Evolutionary conservation across 2,113 vertebrate genomes (phyloP).

Genomic region (Heterotilapia buettikoferi): DNA sequence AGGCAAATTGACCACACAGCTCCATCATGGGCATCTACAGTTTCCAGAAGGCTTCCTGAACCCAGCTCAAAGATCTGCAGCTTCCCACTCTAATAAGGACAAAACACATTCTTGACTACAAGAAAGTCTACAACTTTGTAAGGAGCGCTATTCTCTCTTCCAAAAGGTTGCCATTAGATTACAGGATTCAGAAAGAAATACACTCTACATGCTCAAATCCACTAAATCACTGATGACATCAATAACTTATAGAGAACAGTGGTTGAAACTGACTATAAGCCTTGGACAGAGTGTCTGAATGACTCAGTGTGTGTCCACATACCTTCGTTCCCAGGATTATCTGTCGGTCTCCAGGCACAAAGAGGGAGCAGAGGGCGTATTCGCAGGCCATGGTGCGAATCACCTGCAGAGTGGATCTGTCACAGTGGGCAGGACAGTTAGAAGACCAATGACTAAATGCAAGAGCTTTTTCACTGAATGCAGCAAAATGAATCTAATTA

Average conservation of each 20-base stretch:
- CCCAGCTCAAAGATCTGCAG: conserved; percentile 93
- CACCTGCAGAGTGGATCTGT: conserved; percentile 89
- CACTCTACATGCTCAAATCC: not conserved
- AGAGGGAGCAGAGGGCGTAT: conserved; percentile 89
- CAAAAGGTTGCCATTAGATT: not conserved
- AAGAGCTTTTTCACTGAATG: not conserved
- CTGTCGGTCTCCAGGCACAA: conserved; percentile 93
- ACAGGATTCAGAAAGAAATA: not conserved
- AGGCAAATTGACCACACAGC: conserved; percentile 89
- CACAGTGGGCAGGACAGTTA: not conserved
- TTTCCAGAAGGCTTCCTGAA: conserved; percentile 84
- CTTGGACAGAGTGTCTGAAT: not conserved
- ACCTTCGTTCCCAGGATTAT: conserved; percentile 94
- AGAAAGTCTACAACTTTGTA: not conserved
- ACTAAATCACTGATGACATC: not conserved
- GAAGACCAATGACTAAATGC: not conserved
- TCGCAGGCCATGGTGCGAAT: conserved; percentile 92
- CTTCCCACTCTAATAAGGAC: conserved; percentile 79
- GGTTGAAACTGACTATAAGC: not conserved
- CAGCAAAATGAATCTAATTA: not conserved
- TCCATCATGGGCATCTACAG: conserved; percentile 76
- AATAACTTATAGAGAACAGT: not conserved
- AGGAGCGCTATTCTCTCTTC: not conserved
- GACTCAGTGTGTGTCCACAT: not conserved
- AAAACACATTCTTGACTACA: not conserved